Conservation (phyloP, 2,888 invertebrate species). For the Caenorhabditis auriculariae region DNA sequence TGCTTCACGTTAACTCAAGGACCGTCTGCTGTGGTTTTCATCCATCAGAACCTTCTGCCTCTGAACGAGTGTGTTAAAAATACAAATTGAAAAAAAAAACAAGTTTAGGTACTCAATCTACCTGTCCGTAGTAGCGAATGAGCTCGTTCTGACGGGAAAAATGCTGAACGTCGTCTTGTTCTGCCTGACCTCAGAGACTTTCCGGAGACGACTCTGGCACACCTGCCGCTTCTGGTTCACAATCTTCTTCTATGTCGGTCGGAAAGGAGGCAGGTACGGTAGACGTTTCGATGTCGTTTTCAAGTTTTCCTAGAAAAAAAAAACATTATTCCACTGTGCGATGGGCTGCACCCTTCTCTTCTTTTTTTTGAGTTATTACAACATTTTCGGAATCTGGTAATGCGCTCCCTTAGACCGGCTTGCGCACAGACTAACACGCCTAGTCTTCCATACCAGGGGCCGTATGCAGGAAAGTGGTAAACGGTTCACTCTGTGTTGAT, state of each 20-base stretch:
- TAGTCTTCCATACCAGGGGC: too few relatives aligned
- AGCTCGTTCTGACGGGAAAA: constrained; percentile 49
- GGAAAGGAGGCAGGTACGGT: constrained; percentile 6
- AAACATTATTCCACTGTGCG: too few relatives aligned
- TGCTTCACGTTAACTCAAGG: constrained; percentile 49
- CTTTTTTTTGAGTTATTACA: too few relatives aligned
- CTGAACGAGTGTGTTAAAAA: constrained; percentile 21
- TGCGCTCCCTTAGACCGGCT: too few relatives aligned
- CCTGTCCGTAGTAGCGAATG: constrained; percentile 33
- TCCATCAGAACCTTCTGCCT: constrained; percentile 25
- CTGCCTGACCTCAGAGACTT: constrained; percentile 55
- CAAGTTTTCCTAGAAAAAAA: too few relatives aligned
- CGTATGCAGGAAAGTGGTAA: too few relatives aligned
- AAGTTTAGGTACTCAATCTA: constrained; percentile 23
- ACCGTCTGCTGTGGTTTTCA: constrained; percentile 38
- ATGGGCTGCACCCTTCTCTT: too few relatives aligned
- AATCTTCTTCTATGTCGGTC: constrained; percentile 14
- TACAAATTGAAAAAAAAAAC: too few relatives aligned
- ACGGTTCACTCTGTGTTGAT: too few relatives aligned
- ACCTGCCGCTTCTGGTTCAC: constrained; percentile 37
- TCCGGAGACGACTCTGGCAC: constrained; percentile 47
- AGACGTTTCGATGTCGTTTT: not conserved
- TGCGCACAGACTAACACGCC: too few relatives aligned
- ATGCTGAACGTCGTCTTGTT: constrained; percentile 60
- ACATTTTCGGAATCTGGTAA: too few relatives aligned